Evolutionary conservation across 2,113 vertebrate genomes (phyloP).

Genomic region (Lagopus muta): DNA sequence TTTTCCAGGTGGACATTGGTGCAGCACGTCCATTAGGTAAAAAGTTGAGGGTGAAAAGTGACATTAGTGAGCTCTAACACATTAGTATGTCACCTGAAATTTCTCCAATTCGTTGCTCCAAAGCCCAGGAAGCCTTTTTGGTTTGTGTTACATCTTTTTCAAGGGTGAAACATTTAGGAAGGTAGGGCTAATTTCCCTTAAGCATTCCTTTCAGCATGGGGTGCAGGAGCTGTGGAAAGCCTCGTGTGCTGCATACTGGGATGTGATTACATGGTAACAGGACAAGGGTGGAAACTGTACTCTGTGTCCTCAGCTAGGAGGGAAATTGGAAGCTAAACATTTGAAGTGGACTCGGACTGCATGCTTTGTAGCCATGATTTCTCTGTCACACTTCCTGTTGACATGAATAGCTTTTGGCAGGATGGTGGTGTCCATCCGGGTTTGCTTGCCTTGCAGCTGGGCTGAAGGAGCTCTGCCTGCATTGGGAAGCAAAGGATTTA

Average conservation of each 20-base stretch:
- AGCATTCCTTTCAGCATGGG: background rate
- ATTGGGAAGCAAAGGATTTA: background rate
- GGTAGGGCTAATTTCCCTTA: background rate
- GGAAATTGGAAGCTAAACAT: background rate
- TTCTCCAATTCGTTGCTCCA: background rate
- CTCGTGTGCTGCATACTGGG: accelerated
- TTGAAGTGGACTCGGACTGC: background rate
- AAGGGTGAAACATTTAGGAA: background rate
- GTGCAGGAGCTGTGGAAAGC: background rate
- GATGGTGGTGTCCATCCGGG: background rate
- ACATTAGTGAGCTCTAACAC: background rate
- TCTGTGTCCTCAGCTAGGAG: background rate
- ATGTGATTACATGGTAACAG: background rate
- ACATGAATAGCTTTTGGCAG: background rate
- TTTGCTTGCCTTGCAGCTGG: background rate
- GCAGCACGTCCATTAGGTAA: background rate
- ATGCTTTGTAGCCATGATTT: background rate
- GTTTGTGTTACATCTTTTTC: background rate
- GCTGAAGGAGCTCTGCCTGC: background rate
- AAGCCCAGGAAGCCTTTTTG: background rate
- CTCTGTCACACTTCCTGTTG: background rate
- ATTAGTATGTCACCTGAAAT: conserved; percentile 6
- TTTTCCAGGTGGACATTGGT: background rate
- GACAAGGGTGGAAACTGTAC: background rate
- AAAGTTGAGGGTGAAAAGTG: background rate